Evolutionary conservation across 1,140 invertebrate species (phyloP).

Genomic region (Kradibia gibbosae): DNA sequence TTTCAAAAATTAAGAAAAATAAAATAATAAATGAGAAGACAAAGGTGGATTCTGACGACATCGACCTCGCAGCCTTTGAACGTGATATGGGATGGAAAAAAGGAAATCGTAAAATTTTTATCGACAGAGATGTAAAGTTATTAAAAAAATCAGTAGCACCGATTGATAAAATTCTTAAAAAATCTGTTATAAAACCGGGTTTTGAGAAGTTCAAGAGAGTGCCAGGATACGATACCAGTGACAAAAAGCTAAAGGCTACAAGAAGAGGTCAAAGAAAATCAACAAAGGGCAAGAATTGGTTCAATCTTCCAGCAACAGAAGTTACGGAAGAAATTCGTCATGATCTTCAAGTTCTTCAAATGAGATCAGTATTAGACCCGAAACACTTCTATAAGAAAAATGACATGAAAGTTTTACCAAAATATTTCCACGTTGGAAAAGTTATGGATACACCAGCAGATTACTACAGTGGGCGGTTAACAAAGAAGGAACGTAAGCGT

Average conservation of each 20-base stretch:
- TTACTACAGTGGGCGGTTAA: constrained; percentile 83
- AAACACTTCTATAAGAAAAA: constrained; percentile 96
- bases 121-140: constrained; percentile 36
- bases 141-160: constrained; percentile 54
- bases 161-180: constrained; percentile 72
- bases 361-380: constrained; percentile 93
- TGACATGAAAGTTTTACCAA: constrained; percentile 87
- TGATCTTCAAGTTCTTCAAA: constrained; percentile 90
- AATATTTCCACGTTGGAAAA: constrained; percentile 90
- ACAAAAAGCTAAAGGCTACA: constrained; percentile 75
- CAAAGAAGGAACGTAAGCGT: constrained; percentile 88
- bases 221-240: constrained; percentile 76
- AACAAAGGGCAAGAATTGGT: constrained; percentile 91
- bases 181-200: constrained; percentile 78
- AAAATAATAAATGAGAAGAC: constrained; percentile 28
- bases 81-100: constrained; percentile 73
- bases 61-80: constrained; percentile 62
- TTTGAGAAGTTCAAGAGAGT: constrained; percentile 79
- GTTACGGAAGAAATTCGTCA: constrained; percentile 89
- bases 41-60: constrained; percentile 56
- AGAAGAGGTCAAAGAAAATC: constrained; percentile 79
- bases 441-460: constrained; percentile 82
- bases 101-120: constrained; percentile 7
- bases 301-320: constrained; percentile 88
- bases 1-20: constrained; percentile 51